Percentiles rank a stretch among this genome's conserved stretches.
Conservation (phyloP, 2,797 vertebrate species). For the Moxostoma hubbsi region DNA sequence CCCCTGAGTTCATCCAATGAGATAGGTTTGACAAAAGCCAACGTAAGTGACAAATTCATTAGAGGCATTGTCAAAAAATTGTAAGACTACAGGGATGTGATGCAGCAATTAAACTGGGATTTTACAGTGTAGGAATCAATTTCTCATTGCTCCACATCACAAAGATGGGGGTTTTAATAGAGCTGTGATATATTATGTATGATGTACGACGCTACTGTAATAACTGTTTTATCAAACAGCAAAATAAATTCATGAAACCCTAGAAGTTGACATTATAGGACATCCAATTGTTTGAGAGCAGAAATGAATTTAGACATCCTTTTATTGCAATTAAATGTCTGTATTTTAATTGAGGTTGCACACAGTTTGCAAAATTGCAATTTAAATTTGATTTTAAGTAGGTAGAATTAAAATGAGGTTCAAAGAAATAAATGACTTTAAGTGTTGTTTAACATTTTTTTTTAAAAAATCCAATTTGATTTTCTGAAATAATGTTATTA, state of each 20-base stretch:
- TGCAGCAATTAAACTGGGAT: slow-evolving; percentile 29
- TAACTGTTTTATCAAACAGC: too few relatives aligned
- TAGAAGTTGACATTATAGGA: slow-evolving; percentile 3
- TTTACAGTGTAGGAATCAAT: slow-evolving; percentile 13
- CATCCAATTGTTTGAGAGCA: slow-evolving; percentile 11
- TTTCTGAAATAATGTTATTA: too few relatives aligned
- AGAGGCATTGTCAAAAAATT: slow-evolving; percentile 38
- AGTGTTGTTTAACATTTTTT: too few relatives aligned
- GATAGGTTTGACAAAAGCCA: slow-evolving; percentile 9
- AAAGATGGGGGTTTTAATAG: slow-evolving; percentile 19
- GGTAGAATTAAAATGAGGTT: too few relatives aligned
- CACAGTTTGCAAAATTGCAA: too few relatives aligned
- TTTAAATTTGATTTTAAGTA: too few relatives aligned
- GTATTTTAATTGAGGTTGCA: too few relatives aligned
- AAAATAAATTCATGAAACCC: not conserved
- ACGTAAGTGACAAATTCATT: slow-evolving; percentile 40
- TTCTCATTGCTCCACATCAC: slow-evolving; percentile 19
- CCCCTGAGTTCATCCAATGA: slow-evolving; percentile 22
- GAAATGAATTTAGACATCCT: not conserved
- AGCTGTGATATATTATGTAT: not conserved
- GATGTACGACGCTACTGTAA: not conserved
- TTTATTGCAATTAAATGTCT: too few relatives aligned
- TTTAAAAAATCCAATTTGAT: too few relatives aligned
- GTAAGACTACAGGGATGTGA: not conserved
- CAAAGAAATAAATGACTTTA: too few relatives aligned